phyloP scores from a whole-genome alignment of 2,113 vertebrate genomes.

The Mesocricetus auratus region DNA sequence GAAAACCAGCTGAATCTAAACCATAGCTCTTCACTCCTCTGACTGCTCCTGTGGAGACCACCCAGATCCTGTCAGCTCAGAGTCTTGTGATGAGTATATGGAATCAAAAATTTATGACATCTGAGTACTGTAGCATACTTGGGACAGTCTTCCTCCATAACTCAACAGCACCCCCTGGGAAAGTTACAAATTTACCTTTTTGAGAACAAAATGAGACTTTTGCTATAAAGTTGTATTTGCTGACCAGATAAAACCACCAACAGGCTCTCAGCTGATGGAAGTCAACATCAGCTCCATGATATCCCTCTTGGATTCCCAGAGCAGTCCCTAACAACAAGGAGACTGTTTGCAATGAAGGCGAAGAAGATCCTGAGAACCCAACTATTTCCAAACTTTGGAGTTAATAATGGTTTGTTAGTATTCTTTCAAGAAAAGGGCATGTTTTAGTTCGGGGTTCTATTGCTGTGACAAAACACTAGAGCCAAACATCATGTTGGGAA shows the following conservation, averaged over 20 bases:
- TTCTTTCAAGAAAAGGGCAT: not conserved
- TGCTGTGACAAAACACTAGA: no score
- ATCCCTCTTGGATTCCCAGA: not conserved
- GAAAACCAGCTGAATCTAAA: not conserved
- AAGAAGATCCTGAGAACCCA: not conserved
- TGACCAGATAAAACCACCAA: not conserved
- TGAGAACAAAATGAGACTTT: not conserved
- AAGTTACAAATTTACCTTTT: not conserved
- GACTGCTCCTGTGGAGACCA: not conserved
- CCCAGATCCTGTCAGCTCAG: not conserved
- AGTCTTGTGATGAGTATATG: not conserved
- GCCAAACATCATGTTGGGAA: no score
- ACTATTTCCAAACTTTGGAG: slow-evolving; percentile 1
- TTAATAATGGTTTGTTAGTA: not conserved
- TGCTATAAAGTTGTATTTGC: not conserved
- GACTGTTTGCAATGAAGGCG: not conserved
- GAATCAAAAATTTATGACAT: not conserved
- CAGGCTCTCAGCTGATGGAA: not conserved
- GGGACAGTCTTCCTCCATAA: not conserved
- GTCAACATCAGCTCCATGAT: not conserved
- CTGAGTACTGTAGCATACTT: not conserved
- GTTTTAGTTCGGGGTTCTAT: no score
- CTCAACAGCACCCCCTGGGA: not conserved
- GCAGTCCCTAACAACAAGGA: not conserved
- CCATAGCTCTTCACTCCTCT: not conserved